Conservation (phyloP, 2,888 invertebrate genomes). For the Oscheius sp. region DNA sequence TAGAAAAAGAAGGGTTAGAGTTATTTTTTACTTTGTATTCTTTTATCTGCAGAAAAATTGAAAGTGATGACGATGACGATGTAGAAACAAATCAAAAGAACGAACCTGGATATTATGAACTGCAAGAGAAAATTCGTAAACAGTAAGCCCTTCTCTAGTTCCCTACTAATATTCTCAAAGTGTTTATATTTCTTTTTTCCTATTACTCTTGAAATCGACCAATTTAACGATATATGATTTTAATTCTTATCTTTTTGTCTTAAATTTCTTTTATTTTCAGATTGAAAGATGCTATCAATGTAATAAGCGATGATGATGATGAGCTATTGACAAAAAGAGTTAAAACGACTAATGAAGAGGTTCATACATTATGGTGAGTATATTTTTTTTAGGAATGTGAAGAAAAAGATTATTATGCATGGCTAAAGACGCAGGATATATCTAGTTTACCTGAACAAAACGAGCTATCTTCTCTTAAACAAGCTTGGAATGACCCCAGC, state of each 20-base stretch:
- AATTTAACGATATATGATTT: no score
- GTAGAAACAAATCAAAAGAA: constrained; percentile 36
- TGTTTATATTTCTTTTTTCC: neutral
- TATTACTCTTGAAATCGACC: neutral
- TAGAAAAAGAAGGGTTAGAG: constrained; percentile 77
- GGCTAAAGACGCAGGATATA: constrained; percentile 80
- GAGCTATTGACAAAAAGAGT: constrained; percentile 70
- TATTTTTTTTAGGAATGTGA: constrained; percentile 55
- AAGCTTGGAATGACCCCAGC: constrained; percentile 76
- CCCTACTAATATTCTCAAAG: neutral
- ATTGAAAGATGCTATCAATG: constrained; percentile 51
- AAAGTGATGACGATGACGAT: constrained; percentile 60
- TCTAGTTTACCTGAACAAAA: constrained; percentile 25
- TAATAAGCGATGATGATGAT: constrained; percentile 71
- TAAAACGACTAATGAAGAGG: constrained; percentile 71
- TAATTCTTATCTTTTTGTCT: no score
- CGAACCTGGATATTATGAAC: constrained; percentile 48
- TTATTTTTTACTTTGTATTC: neutral
- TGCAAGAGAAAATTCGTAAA: constrained; percentile 78
- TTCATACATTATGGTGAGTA: constrained; percentile 32
- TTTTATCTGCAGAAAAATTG: constrained; percentile 46
- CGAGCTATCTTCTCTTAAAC: constrained; percentile 8
- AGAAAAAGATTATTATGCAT: constrained; percentile 80
- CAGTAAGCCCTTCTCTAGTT: constrained; percentile 73
- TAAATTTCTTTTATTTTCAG: constrained; percentile 35